Conservation (phyloP, 2,888 invertebrate genomes). For the Frankliniella intonsa region DNA sequence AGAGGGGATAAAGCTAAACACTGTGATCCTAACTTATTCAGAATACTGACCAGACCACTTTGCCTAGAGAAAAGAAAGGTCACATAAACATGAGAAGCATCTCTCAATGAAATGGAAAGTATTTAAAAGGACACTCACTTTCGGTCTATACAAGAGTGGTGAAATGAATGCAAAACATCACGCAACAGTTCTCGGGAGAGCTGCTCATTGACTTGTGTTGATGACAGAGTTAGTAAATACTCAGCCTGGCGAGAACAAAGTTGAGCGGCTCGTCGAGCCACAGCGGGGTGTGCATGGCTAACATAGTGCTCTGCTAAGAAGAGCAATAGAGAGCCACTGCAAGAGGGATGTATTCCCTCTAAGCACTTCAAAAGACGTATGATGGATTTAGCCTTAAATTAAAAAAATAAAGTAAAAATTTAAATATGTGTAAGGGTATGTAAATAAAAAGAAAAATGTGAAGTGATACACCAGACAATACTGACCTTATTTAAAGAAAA, state of each 20-base stretch:
- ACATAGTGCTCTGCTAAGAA: slow-evolving; percentile 61
- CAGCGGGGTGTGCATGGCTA: slow-evolving; percentile 61
- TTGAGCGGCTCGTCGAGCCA: slow-evolving; percentile 64
- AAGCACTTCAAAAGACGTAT: slow-evolving; percentile 64
- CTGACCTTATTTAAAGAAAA: not conserved
- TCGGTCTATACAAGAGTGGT: slow-evolving; percentile 33
- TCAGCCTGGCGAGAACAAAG: slow-evolving; percentile 59
- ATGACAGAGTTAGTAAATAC: slow-evolving; percentile 44
- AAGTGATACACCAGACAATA: not conserved
- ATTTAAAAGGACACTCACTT: slow-evolving; percentile 34
- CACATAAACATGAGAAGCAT: slow-evolving; percentile 36
- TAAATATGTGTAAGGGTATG: not conserved
- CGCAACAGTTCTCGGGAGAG: slow-evolving; percentile 47
- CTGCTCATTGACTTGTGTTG: slow-evolving; percentile 44
- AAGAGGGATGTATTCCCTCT: slow-evolving; percentile 62
- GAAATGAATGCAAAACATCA: slow-evolving; percentile 36
- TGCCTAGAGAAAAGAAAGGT: slow-evolving; percentile 48
- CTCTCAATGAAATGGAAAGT: slow-evolving; percentile 36
- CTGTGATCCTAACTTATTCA: slow-evolving; percentile 60
- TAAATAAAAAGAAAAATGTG: not conserved
- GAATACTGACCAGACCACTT: slow-evolving; percentile 54
- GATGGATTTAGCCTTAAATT: slow-evolving; percentile 60
- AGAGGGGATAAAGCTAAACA: slow-evolving; percentile 61
- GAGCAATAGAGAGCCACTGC: slow-evolving; percentile 66
- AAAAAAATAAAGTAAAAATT: slow-evolving; percentile 25